Conservation (phyloP, 1,140 invertebrate species). For the Sinonovacula constricta region DNA sequence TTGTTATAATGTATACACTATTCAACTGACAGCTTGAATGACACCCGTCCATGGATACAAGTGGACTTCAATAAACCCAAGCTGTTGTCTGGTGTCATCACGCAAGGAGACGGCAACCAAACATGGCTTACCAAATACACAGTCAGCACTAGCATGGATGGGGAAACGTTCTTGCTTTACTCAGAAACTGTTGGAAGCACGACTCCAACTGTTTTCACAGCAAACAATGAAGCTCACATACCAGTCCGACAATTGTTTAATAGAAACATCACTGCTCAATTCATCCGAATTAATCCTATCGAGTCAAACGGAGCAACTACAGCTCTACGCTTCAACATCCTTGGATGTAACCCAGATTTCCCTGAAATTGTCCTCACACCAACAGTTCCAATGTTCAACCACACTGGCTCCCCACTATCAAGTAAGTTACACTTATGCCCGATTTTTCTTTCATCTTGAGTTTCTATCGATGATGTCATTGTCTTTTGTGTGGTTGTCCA, state of each 20-base stretch:
- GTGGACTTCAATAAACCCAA: constrained; percentile 74
- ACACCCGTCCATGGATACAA: constrained; percentile 60
- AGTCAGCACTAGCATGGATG: constrained; percentile 72
- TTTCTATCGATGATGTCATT: no score
- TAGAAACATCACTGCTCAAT: constrained; percentile 60
- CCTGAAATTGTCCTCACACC: constrained; percentile 21
- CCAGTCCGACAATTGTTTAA: constrained; percentile 53
- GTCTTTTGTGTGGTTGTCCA: neutral
- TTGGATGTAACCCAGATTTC: constrained; percentile 56
- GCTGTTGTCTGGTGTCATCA: constrained; percentile 70
- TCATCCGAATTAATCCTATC: constrained; percentile 54
- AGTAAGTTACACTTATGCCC: no score
- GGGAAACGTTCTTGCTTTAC: constrained; percentile 58
- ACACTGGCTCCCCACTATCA: no score
- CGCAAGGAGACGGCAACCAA: constrained; percentile 58
- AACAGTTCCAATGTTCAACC: no score
- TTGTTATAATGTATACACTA: neutral
- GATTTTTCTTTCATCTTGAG: no score
- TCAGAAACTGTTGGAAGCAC: constrained; percentile 41
- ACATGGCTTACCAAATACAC: constrained; percentile 73
- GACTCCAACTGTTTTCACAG: constrained; percentile 52
- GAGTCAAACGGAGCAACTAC: constrained; percentile 18
- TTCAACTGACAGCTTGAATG: constrained; percentile 50
- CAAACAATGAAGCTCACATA: constrained; percentile 44
- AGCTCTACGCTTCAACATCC: constrained; percentile 58